Evolutionary conservation across 2,888 invertebrate species (phyloP).

Genomic region (Drosophila kuntzei): DNA sequence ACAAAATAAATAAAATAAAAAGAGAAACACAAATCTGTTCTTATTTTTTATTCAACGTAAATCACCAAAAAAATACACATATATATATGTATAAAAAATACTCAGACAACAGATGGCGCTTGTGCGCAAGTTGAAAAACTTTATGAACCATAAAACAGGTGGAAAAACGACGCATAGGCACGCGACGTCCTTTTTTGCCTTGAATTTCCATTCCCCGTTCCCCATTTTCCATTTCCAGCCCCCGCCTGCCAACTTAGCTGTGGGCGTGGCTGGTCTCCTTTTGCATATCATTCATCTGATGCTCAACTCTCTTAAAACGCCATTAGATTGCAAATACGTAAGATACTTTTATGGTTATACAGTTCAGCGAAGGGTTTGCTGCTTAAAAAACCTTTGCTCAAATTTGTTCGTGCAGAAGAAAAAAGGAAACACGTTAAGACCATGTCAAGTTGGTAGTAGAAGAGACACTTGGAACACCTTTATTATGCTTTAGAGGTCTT

Average conservation of each 20-base stretch:
- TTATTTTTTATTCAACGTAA: constrained; percentile 41
- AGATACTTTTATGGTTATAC: constrained; percentile 46
- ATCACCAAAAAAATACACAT: constrained; percentile 8
- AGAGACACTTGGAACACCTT: not conserved
- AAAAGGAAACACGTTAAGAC: not conserved
- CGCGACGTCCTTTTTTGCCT: constrained; percentile 48
- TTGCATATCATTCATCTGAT: constrained; percentile 57
- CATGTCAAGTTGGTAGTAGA: not conserved
- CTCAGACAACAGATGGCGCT: constrained; percentile 52
- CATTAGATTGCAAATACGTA: constrained; percentile 68
- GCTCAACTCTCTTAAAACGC: constrained; percentile 57
- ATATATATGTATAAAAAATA: not conserved
- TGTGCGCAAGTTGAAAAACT: constrained; percentile 45
- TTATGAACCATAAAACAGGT: constrained; percentile 79
- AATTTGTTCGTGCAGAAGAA: constrained; percentile 32
- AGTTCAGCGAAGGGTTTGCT: not conserved
- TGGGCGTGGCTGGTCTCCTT: constrained; percentile 34
- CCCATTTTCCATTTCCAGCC: not conserved
- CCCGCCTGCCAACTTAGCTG: not conserved
- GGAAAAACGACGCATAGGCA: constrained; percentile 63
- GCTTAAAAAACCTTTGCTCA: constrained; percentile 20
- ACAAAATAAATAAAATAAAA: constrained; percentile 27
- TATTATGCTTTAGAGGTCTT: not conserved
- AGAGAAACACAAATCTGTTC: constrained; percentile 3
- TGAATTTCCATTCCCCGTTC: not conserved